Evolutionary conservation across 2,113 vertebrate genomes (phyloP).

Genomic region (Pomatostomus ruficeps): DNA sequence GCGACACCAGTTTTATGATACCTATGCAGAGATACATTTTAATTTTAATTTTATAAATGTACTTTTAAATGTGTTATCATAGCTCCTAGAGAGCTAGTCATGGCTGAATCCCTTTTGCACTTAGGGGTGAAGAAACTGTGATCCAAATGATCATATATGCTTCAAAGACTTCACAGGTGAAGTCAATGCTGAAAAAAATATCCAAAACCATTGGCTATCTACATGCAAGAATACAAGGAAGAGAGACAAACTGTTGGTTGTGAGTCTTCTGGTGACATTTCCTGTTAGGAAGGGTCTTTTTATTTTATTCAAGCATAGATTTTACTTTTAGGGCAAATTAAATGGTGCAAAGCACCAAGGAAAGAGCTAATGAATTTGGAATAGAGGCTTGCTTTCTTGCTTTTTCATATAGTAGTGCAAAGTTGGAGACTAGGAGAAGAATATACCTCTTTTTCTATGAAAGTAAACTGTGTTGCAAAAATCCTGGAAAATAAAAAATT

Average conservation of each 20-base stretch:
- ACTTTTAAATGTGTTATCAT: not conserved
- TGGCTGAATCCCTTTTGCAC: not conserved
- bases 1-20: not conserved
- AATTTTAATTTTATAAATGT: not conserved
- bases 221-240: not conserved
- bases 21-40: not conserved
- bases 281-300: not conserved
- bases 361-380: not conserved
- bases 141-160: not conserved
- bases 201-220: fast-evolving
- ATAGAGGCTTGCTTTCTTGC: not conserved
- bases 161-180: not conserved
- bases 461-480: not conserved
- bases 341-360: not conserved
- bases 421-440: not conserved
- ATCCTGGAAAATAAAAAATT: not conserved
- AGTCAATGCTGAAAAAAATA: not conserved
- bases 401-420: not conserved
- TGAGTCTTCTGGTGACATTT: not conserved
- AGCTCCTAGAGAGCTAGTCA: not conserved
- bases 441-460: not conserved
- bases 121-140: not conserved
- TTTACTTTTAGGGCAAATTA: not conserved
- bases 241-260: not conserved
- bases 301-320: not conserved